phyloP scores from a whole-genome alignment of 1,140 invertebrate genomes.

The Pseudomyrmex gracilis region DNA sequence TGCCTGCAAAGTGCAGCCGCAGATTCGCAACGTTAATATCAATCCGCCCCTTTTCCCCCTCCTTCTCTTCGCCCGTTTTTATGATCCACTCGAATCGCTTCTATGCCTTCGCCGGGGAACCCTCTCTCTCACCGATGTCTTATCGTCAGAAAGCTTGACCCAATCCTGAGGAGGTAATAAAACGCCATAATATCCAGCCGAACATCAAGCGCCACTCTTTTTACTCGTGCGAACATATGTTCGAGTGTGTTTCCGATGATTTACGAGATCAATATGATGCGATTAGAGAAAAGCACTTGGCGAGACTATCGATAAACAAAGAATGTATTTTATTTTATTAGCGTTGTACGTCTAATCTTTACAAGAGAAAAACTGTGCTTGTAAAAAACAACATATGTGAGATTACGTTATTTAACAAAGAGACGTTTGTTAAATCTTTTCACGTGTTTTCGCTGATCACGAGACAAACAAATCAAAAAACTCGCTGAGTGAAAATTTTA shows the following conservation, averaged over 20 bases:
- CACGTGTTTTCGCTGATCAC: no score
- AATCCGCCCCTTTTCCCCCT: background rate
- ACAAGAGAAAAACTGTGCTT: no score
- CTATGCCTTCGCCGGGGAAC: background rate
- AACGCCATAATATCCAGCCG: background rate
- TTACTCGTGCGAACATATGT: conserved; percentile 28
- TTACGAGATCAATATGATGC: conserved; percentile 1
- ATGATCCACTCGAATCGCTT: conserved; percentile 9
- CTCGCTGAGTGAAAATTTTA: no score
- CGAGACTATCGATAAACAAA: background rate
- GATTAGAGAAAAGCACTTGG: background rate
- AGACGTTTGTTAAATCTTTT: no score
- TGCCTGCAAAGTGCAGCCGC: conserved; percentile 10
- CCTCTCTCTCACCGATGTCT: background rate
- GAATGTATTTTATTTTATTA: background rate
- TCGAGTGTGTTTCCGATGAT: background rate
- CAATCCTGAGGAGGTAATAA: conserved; percentile 2
- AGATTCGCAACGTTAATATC: conserved; percentile 55
- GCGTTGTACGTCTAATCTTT: no score
- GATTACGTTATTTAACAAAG: no score
- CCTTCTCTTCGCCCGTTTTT: conserved; percentile 1
- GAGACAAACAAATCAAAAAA: no score
- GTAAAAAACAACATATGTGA: no score
- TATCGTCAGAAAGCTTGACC: conserved; percentile 7
- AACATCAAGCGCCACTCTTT: background rate